These are phyloP conservation scores for Achroia grisella DNA, from an alignment of 1,140 invertebrate genomes.

Conservation along the genomic window DNA sequence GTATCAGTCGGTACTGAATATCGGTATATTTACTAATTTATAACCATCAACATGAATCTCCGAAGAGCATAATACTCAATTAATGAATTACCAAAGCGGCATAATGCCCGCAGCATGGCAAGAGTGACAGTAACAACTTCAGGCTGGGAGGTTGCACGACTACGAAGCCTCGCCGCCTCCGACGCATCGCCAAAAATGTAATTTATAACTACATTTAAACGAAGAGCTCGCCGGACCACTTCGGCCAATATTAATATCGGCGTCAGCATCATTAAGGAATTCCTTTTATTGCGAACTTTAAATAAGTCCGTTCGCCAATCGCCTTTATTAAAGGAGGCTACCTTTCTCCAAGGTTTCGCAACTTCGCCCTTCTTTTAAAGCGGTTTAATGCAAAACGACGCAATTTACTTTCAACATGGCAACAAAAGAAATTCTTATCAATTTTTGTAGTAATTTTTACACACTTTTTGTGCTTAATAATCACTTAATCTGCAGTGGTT, in stretches of 20 bases:
- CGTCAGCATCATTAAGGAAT: conserved; percentile 69
- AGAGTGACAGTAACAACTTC: conserved; percentile 13
- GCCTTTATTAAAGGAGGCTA: conserved; percentile 61
- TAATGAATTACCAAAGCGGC: neutral
- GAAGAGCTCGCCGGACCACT: conserved; percentile 46
- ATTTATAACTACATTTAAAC: conserved; percentile 68
- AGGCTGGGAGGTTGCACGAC: conserved; percentile 13
- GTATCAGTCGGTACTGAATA: too few relatives aligned
- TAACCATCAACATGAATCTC: too few relatives aligned
- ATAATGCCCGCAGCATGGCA: conserved; percentile 6
- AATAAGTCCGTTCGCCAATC: conserved; percentile 66
- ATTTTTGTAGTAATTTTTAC: conserved; percentile 37
- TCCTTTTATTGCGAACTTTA: conserved; percentile 70
- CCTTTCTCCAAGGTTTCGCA: conserved; percentile 68
- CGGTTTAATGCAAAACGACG: conserved; percentile 29
- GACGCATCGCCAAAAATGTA: conserved; percentile 50
- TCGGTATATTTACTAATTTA: too few relatives aligned
- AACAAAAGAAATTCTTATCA: conserved; percentile 50
- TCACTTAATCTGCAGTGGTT: conserved; percentile 40
- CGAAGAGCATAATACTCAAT: too few relatives aligned
- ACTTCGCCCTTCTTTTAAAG: conserved; percentile 58
- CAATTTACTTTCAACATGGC: conserved; percentile 26
- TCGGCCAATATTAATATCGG: conserved; percentile 62
- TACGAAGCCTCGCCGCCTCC: conserved; percentile 10
- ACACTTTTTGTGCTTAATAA: conserved; percentile 40